Evolutionary conservation across 1,140 invertebrate genomes (phyloP).

Genomic region (Campodea augens): DNA sequence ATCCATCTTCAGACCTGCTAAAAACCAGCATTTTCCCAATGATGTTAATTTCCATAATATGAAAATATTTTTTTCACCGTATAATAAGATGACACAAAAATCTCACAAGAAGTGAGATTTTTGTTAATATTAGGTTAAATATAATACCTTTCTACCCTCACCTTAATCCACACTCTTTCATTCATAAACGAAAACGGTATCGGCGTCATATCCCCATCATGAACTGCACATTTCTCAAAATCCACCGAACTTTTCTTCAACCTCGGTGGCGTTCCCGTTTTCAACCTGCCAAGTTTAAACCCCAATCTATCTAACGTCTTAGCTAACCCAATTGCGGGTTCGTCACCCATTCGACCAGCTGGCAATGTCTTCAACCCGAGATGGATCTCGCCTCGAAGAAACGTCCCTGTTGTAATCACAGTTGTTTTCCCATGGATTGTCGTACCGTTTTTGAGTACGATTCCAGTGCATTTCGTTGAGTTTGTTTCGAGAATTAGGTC

Average conservation of each 20-base stretch:
- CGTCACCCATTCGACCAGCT: slow-evolving; percentile 73
- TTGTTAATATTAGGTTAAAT: no score
- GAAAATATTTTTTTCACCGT: no score
- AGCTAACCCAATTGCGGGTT: slow-evolving; percentile 60
- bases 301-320: slow-evolving; percentile 48
- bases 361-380: slow-evolving; percentile 56
- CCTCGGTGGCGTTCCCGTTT: slow-evolving; percentile 82
- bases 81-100: no score
- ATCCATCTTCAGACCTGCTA: no score
- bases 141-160: no score
- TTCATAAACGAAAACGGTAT: slow-evolving; percentile 76
- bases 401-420: slow-evolving; percentile 85
- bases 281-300: slow-evolving; percentile 65
- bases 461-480: slow-evolving; percentile 9
- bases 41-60: no score
- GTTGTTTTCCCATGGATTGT: slow-evolving; percentile 43
- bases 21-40: no score
- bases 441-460: slow-evolving; percentile 28
- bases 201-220: slow-evolving; percentile 46
- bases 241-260: slow-evolving; percentile 53
- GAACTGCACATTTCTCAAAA: slow-evolving; percentile 34
- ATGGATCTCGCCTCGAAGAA: slow-evolving; percentile 72
- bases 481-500: slow-evolving; percentile 47
- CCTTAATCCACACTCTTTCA: slow-evolving; percentile 60
- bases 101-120: no score